These are phyloP conservation scores for Heteromormyrus szaboi DNA, from an alignment of 2,797 vertebrate species.

Conservation along the genomic window DNA sequence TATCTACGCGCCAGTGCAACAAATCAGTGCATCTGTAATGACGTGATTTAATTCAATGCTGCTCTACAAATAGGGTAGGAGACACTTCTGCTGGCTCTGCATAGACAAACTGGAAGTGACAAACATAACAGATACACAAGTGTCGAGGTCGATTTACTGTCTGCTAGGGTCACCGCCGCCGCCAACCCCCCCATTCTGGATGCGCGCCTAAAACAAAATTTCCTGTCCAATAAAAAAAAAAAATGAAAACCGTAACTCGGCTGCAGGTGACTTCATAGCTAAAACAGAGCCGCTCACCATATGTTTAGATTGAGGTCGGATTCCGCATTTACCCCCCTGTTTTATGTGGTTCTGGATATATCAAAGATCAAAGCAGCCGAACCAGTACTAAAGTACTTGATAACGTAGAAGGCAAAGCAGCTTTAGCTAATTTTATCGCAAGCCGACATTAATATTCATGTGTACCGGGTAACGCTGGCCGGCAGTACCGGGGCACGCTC, in stretches of 20 bases:
- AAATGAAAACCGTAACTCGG: not conserved
- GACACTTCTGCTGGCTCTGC: conserved; percentile 14
- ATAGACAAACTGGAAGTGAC: not conserved
- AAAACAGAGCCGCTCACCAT: not conserved
- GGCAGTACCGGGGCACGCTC: not conserved
- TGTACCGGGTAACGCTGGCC: not conserved
- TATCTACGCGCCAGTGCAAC: not conserved
- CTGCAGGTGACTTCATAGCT: not conserved
- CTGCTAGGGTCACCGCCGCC: not conserved
- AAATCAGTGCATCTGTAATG: not conserved
- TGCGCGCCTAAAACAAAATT: conserved; percentile 31
- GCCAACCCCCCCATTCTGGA: conserved; percentile 1
- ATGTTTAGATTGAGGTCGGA: not conserved
- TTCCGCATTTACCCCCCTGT: not conserved
- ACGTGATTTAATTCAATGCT: conserved; percentile 4
- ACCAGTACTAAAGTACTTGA: not conserved
- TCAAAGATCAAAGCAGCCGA: not conserved
- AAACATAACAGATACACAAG: not conserved
- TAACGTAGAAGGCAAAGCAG: not conserved
- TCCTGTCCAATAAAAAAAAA: not conserved
- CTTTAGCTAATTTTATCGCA: not conserved
- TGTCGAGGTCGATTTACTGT: not conserved
- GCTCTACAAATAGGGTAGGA: conserved; percentile 10
- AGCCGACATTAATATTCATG: not conserved
- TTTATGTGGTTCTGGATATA: not conserved